Percentiles rank a stretch among this genome's conserved stretches.
These are phyloP conservation scores for Pasiphila rectangulata DNA, from an alignment of 2,888 invertebrate species.

Conservation along the genomic window DNA sequence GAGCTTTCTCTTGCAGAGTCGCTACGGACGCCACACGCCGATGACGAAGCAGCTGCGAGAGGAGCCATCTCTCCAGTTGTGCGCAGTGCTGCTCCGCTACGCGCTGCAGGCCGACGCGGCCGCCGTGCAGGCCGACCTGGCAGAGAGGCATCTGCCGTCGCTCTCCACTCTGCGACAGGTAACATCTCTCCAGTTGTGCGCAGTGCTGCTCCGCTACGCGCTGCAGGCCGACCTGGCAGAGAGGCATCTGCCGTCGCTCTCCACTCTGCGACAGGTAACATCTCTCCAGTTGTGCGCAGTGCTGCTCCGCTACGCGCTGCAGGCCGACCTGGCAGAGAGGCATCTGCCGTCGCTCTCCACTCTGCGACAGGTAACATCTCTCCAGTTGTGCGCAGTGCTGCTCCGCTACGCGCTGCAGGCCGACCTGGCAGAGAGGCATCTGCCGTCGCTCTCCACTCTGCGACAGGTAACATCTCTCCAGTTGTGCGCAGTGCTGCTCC, in stretches of 20 bases:
- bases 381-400: slow-evolving; percentile 83
- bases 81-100: slow-evolving; percentile 92
- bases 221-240: slow-evolving; percentile 88
- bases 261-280: slow-evolving; percentile 90
- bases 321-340: slow-evolving; percentile 87
- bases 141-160: slow-evolving; percentile 91
- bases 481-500: slow-evolving; percentile 86
- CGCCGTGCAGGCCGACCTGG: slow-evolving; percentile 90
- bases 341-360: slow-evolving; percentile 94
- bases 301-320: slow-evolving; percentile 90
- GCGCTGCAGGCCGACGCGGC: slow-evolving; percentile 88
- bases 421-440: slow-evolving; percentile 87
- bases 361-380: slow-evolving; percentile 85
- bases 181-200: too few relatives aligned
- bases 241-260: slow-evolving; percentile 91
- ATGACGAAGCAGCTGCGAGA: slow-evolving; percentile 95
- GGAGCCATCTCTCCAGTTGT: slow-evolving; percentile 96
- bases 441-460: slow-evolving; percentile 93
- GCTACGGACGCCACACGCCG: slow-evolving; percentile 93
- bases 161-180: slow-evolving; percentile 93
- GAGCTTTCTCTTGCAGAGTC: slow-evolving; percentile 83
- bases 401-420: slow-evolving; percentile 90
- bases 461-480: slow-evolving; percentile 84
- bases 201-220: slow-evolving; percentile 91
- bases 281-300: slow-evolving; percentile 75